Evolutionary conservation across 2,888 invertebrate genomes (phyloP).

Genomic region (Eupithecia tripunctaria): DNA sequence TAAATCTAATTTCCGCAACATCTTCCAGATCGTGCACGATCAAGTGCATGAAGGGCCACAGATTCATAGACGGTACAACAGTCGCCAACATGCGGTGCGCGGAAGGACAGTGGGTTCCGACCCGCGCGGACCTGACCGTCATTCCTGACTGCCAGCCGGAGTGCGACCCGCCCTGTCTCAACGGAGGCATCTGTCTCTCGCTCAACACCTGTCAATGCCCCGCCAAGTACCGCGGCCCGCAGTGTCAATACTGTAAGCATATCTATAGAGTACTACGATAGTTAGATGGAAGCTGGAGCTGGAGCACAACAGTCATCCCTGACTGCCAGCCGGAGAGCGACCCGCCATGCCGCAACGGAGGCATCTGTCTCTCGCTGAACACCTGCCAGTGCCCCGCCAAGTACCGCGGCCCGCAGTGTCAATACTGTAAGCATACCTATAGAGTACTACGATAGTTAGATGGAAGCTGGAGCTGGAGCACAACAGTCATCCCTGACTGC

Average conservation of each 20-base stretch:
- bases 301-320: slow-evolving; percentile 79
- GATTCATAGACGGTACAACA: slow-evolving; percentile 89
- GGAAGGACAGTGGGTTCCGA: slow-evolving; percentile 89
- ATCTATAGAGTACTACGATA: no score
- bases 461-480: slow-evolving; percentile 32
- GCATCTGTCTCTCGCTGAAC: slow-evolving; percentile 90
- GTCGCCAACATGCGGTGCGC: slow-evolving; percentile 88
- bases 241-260: slow-evolving; percentile 86
- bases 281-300: slow-evolving; percentile 67
- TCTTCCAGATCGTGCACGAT: slow-evolving; percentile 86
- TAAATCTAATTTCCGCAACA: neutral
- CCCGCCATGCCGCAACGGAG: slow-evolving; percentile 92
- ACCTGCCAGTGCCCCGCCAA: slow-evolving; percentile 91
- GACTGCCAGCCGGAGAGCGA: slow-evolving; percentile 87
- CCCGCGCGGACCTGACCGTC: slow-evolving; percentile 84
- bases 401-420: slow-evolving; percentile 89
- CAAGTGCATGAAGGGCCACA: slow-evolving; percentile 86
- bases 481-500: slow-evolving; percentile 87
- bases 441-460: no score
- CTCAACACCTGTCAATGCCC: slow-evolving; percentile 92
- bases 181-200: slow-evolving; percentile 92
- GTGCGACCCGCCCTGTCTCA: slow-evolving; percentile 88
- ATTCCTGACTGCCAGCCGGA: slow-evolving; percentile 89
- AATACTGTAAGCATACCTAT: slow-evolving; percentile 76
- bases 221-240: slow-evolving; percentile 87